Evolutionary conservation across 2,888 invertebrate species (phyloP).

Genomic region (Horisme vitalbata): DNA sequence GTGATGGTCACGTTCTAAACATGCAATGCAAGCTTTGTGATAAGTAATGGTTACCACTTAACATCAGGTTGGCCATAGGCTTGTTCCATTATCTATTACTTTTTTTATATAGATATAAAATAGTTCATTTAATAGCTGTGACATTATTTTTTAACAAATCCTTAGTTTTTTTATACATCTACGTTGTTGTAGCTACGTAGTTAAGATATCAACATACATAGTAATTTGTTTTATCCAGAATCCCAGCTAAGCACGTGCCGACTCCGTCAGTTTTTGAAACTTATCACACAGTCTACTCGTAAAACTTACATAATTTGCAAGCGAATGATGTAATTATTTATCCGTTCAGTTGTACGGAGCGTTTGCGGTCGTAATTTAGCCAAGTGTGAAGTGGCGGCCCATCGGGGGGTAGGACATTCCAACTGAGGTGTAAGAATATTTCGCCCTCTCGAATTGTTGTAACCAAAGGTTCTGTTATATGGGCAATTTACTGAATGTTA

Average conservation of each 20-base stretch:
- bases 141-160: no score
- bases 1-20: no score
- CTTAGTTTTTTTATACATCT: no score
- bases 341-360: slow-evolving; percentile 47
- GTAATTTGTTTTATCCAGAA: no score
- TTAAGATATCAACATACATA: no score
- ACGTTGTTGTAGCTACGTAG: no score
- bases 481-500: not conserved
- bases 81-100: no score
- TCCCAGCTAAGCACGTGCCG: slow-evolving; percentile 2
- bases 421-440: slow-evolving; percentile 70
- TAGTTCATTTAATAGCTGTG: no score
- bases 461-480: slow-evolving; percentile 42
- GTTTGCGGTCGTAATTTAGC: slow-evolving; percentile 73
- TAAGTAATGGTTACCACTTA: no score
- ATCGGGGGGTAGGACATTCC: slow-evolving; percentile 76
- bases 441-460: slow-evolving; percentile 69
- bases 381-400: slow-evolving; percentile 80
- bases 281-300: slow-evolving; percentile 12
- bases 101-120: no score
- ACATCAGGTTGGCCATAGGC: no score
- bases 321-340: slow-evolving; percentile 36
- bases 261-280: slow-evolving; percentile 4
- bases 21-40: no score
- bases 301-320: slow-evolving; percentile 26